Conservation (phyloP, 2,797 vertebrate species). For the Falco cherrug region DNA sequence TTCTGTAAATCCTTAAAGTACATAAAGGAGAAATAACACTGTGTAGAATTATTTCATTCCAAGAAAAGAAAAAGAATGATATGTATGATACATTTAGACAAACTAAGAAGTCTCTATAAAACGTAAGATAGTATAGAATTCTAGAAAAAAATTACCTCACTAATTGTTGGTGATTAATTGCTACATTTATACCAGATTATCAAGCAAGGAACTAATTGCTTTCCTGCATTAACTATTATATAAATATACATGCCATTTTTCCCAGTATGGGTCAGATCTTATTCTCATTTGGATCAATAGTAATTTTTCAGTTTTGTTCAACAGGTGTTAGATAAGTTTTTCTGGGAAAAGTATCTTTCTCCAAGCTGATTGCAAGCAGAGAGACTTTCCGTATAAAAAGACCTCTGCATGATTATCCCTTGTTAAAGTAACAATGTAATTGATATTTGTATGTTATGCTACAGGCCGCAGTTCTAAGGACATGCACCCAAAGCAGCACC, state of each 20-base stretch:
- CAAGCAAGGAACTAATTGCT: neutral
- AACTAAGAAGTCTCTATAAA: neutral
- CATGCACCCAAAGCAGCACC: neutral
- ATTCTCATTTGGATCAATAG: constrained; percentile 33
- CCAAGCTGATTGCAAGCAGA: neutral
- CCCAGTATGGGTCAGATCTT: neutral
- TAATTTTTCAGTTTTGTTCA: constrained; percentile 9
- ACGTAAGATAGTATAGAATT: neutral
- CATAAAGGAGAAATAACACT: neutral
- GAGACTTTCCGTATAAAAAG: neutral
- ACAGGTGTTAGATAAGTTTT: neutral
- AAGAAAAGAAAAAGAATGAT: neutral
- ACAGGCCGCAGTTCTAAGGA: neutral
- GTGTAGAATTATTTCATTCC: neutral
- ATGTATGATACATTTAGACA: neutral
- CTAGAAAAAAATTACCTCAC: neutral
- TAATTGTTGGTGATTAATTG: neutral
- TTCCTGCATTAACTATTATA: neutral
- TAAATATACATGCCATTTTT: neutral
- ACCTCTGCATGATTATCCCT: neutral
- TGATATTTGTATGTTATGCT: neutral
- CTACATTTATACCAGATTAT: neutral
- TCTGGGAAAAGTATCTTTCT: neutral
- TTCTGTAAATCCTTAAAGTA: neutral
- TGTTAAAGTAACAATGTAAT: neutral